Evolutionary conservation across 2,888 invertebrate species (phyloP).

Genomic region (Platypus cylindrus): DNA sequence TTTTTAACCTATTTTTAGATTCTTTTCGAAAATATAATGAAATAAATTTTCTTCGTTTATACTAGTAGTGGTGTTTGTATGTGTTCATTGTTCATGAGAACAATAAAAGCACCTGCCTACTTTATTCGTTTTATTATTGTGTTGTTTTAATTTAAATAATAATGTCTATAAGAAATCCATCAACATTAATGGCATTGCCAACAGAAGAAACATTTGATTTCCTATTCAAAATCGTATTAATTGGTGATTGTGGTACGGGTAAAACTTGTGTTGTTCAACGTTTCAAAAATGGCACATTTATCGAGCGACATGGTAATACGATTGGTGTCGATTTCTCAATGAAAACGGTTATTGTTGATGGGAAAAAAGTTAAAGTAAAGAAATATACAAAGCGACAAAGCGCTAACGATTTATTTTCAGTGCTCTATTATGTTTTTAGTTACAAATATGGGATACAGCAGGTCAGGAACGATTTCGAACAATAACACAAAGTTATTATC

Average conservation of each 20-base stretch:
- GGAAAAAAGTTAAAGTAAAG: constrained; percentile 84
- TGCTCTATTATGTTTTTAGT: constrained; percentile 39
- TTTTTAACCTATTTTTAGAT: too few species aligned
- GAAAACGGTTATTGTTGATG: constrained; percentile 90
- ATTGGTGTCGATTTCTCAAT: constrained; percentile 98
- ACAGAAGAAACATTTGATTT: constrained; percentile 80
- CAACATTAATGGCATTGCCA: constrained; percentile 60
- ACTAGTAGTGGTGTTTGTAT: too few species aligned
- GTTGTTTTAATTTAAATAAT: too few species aligned
- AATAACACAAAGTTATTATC: constrained; percentile 93
- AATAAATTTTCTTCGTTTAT: too few species aligned
- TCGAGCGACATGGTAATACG: constrained; percentile 90
- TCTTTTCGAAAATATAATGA: too few species aligned
- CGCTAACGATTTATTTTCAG: not conserved
- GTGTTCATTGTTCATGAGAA: too few species aligned
- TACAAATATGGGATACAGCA: constrained; percentile 96
- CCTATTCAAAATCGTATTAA: constrained; percentile 88
- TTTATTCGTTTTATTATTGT: too few species aligned
- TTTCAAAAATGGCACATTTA: constrained; percentile 89
- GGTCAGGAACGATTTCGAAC: constrained; percentile 94
- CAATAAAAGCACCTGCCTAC: too few species aligned
- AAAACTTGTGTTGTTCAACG: constrained; percentile 94
- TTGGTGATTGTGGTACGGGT: constrained; percentile 82
- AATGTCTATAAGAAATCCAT: constrained; percentile 67
- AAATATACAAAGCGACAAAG: not conserved